Conservation (phyloP, 2,113 vertebrate genomes). For the Thymallus thymallus region DNA sequence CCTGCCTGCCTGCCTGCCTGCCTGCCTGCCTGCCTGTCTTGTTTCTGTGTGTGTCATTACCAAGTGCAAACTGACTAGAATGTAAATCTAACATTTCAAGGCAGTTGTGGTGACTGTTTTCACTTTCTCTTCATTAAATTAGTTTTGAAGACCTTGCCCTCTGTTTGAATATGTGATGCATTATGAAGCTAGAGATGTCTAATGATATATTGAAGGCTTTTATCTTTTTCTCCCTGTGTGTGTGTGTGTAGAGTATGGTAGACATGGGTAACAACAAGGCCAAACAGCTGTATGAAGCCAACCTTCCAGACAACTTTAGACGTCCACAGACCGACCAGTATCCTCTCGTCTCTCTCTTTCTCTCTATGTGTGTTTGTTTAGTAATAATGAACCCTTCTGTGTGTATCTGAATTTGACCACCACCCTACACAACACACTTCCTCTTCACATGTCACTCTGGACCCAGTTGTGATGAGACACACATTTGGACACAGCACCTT, state of each 20-base stretch:
- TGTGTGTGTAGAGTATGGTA: constrained; percentile 88
- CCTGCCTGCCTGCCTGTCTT: not conserved
- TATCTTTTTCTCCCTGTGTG: constrained; percentile 9
- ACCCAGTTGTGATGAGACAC: not conserved
- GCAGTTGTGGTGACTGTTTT: constrained; percentile 14
- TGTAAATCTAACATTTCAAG: constrained; percentile 42
- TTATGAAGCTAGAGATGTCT: not conserved
- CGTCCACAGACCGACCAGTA: constrained; percentile 98
- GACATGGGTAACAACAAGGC: constrained; percentile 97
- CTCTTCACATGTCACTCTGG: no score
- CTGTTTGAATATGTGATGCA: not conserved
- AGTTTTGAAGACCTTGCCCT: not conserved
- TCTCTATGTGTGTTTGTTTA: constrained; percentile 5
- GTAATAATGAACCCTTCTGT: no score
- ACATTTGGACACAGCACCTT: not conserved
- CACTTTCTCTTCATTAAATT: not conserved
- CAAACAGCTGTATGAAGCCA: constrained; percentile 90
- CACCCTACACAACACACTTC: no score
- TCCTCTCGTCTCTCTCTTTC: constrained; percentile 70
- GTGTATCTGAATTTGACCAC: no score
- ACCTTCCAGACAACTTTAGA: constrained; percentile 93
- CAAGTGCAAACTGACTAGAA: constrained; percentile 27
- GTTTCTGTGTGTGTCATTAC: constrained; percentile 1
- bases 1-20: no score
- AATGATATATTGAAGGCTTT: not conserved